Percentiles rank a stretch among this genome's conserved stretches.
Evolutionary conservation across 2,113 vertebrate species (phyloP).

Genomic region (Notechis scutatus): DNA sequence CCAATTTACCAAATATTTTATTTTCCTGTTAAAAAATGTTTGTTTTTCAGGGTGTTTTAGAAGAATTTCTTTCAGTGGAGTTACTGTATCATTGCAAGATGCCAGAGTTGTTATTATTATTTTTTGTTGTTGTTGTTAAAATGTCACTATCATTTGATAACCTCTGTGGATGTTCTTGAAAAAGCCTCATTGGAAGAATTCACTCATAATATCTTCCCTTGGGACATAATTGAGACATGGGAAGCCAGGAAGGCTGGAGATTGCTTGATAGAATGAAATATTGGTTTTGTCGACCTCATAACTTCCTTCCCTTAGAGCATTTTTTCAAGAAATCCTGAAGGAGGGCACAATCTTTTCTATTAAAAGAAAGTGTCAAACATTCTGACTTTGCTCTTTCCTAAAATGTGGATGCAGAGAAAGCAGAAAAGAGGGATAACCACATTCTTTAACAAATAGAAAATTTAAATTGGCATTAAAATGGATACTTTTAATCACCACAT

Average conservation of each 20-base stretch:
- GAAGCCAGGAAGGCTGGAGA: background rate
- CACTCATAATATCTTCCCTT: background rate
- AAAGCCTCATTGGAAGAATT: background rate
- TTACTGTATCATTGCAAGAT: background rate
- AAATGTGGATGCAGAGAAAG: background rate
- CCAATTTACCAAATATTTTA: background rate
- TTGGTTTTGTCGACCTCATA: background rate
- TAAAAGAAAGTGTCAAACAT: background rate
- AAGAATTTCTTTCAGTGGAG: background rate
- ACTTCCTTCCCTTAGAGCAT: background rate
- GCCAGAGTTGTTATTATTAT: background rate
- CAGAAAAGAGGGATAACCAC: background rate
- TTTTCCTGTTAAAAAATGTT: background rate
- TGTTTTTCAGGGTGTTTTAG: background rate
- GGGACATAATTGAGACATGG: background rate
- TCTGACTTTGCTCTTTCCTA: background rate
- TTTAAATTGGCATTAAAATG: constrained; percentile 26
- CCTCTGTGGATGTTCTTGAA: background rate
- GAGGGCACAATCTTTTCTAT: background rate
- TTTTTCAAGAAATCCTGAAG: background rate
- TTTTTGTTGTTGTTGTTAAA: background rate
- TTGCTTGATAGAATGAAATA: background rate
- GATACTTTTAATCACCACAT: background rate
- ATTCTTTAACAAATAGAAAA: background rate
- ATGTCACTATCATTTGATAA: background rate